Evolutionary conservation across 1,140 invertebrate species (phyloP), one percentile per base, ranked within the genome.

Genomic region (Cydia strobilella): DNA sequence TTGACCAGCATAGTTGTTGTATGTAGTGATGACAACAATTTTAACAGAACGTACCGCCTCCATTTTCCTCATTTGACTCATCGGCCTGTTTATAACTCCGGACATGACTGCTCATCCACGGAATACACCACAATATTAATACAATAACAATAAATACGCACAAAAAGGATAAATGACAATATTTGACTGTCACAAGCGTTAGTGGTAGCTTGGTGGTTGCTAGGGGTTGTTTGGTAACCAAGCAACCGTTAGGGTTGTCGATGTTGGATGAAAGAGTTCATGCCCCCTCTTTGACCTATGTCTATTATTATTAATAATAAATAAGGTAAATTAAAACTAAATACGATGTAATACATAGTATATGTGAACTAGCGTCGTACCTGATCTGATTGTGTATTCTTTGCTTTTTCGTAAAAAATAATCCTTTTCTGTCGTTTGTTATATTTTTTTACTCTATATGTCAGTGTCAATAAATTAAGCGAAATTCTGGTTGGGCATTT

Each of bases 61-160:
- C 10, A 91, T 66, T 73, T 88, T 91, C 69, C 86, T 77, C 84
- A 88, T 88, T 42, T 84, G 85, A 72, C 89, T 91, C 86, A 91
- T 81, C 0, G 89, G 89, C 18, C 87, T 82, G n/a, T 80, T 69
- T 39, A 69, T 89, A 7, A 85, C 66, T 65, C 80, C 80, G 6
- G 84, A 76, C 86, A 89, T 88, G 72, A 27, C 65, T 73, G 72
- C 51, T 54, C 27, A 65, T 31, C 39, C 25, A 23, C 42, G 20
- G 20, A 27, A 54, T 23, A 15, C 13, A 59, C 27, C 12, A 62
- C 31, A 66, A 27, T 48, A 45, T 76, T 18, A 76, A 9, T 65
- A 76, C 73, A 79, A 77, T 77, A 20, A 63, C 23, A 63, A 65
- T 9, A 25, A 23, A 73, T 13, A n/a, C 27, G 23, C 31, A 54